These are phyloP conservation scores for Xiphorhynchus erythropygius DNA, from an alignment of 2,797 vertebrate genomes.

Conservation along the genomic window DNA sequence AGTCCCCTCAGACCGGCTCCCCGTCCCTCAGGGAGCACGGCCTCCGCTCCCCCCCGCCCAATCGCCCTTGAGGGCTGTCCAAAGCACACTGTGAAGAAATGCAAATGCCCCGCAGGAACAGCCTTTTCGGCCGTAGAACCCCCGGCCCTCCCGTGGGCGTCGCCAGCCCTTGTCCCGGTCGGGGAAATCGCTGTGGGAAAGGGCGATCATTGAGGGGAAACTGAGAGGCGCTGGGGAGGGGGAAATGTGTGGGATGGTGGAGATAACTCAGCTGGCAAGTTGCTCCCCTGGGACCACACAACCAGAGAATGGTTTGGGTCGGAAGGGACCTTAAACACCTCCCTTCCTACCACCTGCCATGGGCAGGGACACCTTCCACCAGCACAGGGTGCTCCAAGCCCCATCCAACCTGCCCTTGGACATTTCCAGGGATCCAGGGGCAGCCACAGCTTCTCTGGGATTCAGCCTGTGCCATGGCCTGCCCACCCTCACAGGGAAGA, in stretches of 20 bases:
- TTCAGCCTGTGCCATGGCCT: background rate
- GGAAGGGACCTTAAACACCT: background rate
- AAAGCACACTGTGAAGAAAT: background rate
- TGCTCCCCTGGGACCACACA: background rate
- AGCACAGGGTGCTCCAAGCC: background rate
- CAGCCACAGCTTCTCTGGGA: background rate
- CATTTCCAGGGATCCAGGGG: background rate
- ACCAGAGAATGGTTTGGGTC: background rate
- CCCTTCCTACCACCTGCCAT: background rate
- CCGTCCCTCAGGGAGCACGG: too few species aligned
- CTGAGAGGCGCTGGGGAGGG: too few species aligned
- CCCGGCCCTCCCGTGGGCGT: too few species aligned
- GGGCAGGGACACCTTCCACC: background rate
- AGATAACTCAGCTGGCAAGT: accelerated
- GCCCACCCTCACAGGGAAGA: background rate
- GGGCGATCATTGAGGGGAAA: accelerated
- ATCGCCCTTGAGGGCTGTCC: accelerated
- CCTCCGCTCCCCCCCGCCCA: accelerated
- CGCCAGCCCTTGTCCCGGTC: background rate
- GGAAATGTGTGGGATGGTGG: background rate
- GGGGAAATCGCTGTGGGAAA: background rate
- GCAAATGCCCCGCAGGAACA: accelerated
- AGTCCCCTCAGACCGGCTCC: background rate
- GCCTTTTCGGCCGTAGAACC: accelerated
- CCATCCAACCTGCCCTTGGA: background rate